Evolutionary conservation across 1,140 invertebrate genomes (phyloP).

Genomic region (Aphidius gifuensis): DNA sequence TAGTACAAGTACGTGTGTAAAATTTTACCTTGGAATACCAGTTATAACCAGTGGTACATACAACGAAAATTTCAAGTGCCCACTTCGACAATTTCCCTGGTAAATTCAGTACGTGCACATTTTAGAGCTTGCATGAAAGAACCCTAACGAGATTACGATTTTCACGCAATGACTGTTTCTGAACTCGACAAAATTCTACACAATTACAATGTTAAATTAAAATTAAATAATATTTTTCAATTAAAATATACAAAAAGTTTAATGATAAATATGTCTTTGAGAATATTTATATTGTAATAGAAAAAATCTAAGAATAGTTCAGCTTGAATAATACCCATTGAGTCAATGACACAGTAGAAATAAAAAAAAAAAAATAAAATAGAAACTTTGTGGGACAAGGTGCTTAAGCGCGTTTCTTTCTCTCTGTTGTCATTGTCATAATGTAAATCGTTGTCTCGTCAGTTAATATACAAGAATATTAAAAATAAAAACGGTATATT

Average conservation of each 20-base stretch:
- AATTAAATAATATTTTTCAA: no score
- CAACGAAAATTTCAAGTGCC: constrained; percentile 20
- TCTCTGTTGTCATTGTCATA: neutral
- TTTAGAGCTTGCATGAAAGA: constrained; percentile 14
- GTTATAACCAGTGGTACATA: constrained; percentile 14
- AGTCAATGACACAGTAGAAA: neutral
- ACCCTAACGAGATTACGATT: constrained; percentile 19
- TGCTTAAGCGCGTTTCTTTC: constrained; percentile 16
- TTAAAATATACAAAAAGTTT: no score
- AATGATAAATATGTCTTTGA: no score
- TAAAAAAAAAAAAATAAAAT: neutral
- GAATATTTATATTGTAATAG: no score
- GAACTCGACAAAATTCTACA: no score
- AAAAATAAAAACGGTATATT: neutral
- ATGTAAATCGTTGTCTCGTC: constrained; percentile 6
- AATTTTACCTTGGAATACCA: no score
- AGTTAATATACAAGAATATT: neutral
- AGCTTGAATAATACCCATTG: no score
- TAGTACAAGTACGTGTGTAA: neutral
- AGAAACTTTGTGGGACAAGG: constrained; percentile 18
- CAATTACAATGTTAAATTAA: no score
- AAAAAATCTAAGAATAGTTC: no score
- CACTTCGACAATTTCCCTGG: constrained; percentile 15
- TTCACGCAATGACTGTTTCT: neutral
- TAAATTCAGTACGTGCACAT: constrained; percentile 12